These are phyloP conservation scores for Drosophila jambulina DNA, from an alignment of 1,140 invertebrate species.

Conservation along the genomic window DNA sequence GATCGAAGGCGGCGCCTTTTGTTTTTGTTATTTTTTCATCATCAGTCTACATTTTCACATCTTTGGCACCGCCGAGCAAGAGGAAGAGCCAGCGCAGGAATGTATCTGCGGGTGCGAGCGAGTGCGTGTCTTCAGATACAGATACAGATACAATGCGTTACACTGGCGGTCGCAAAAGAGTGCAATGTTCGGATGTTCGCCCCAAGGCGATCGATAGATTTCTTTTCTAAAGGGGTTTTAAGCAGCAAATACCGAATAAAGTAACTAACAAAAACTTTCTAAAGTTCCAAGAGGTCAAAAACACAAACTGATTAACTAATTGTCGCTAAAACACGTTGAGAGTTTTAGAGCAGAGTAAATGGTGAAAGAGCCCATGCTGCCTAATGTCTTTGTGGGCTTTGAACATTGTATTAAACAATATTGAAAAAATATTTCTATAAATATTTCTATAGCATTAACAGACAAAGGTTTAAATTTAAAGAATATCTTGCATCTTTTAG, in stretches of 20 bases:
- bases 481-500: background rate
- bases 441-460: background rate
- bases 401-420: background rate
- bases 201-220: background rate
- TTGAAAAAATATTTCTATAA: background rate
- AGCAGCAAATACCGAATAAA: no score
- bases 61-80: slow-evolving; percentile 38
- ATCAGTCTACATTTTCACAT: slow-evolving; percentile 79
- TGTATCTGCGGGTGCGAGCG: slow-evolving; percentile 28
- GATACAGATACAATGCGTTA: slow-evolving; percentile 14
- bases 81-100: slow-evolving; percentile 10
- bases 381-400: background rate
- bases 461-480: background rate
- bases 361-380: background rate
- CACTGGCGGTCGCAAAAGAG: slow-evolving; percentile 39
- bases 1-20: slow-evolving; percentile 62
- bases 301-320: no score
- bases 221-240: background rate
- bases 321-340: background rate
- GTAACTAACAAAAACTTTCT: no score
- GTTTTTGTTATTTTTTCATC: slow-evolving; percentile 69
- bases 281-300: no score
- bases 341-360: background rate
- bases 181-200: slow-evolving; percentile 19
- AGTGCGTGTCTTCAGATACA: slow-evolving; percentile 35